phyloP scores from a whole-genome alignment of 2,888 invertebrate genomes.

The Ophraella communa region DNA sequence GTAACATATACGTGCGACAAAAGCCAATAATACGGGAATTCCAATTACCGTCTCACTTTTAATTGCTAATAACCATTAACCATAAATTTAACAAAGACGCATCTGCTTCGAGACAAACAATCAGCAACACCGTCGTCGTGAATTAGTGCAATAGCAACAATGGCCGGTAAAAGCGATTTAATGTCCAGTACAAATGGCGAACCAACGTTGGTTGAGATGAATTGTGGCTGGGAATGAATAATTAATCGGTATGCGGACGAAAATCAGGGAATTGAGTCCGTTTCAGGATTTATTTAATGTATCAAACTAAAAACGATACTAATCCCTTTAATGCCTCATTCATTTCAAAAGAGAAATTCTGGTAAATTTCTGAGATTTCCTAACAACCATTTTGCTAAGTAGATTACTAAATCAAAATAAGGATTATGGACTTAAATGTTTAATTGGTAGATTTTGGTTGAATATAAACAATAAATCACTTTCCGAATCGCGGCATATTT shows the following conservation, averaged over 20 bases:
- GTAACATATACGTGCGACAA: background rate
- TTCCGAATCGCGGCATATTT: background rate
- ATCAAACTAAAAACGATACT: background rate
- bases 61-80: constrained; percentile 11
- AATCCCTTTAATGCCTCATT: background rate
- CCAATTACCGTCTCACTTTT: constrained; percentile 12
- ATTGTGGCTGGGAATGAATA: constrained; percentile 14
- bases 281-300: background rate
- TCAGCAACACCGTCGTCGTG: constrained; percentile 20
- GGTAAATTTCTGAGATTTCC: background rate
- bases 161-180: constrained; percentile 23
- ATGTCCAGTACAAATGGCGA: constrained; percentile 22
- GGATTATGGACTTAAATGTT: background rate
- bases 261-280: background rate
- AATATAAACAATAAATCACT: background rate
- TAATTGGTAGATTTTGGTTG: background rate
- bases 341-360: background rate
- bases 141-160: constrained; percentile 13
- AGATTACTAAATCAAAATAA: background rate
- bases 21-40: background rate
- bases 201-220: constrained; percentile 10
- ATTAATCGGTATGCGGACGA: constrained; percentile 7
- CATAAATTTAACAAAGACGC: constrained; percentile 16
- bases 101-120: constrained; percentile 20
- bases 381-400: background rate